A percentile compares a stretch with the other conserved stretches of the same genome.
Conservation (phyloP, 2,888 invertebrate species). For the Leptarthrus brevirostris region DNA sequence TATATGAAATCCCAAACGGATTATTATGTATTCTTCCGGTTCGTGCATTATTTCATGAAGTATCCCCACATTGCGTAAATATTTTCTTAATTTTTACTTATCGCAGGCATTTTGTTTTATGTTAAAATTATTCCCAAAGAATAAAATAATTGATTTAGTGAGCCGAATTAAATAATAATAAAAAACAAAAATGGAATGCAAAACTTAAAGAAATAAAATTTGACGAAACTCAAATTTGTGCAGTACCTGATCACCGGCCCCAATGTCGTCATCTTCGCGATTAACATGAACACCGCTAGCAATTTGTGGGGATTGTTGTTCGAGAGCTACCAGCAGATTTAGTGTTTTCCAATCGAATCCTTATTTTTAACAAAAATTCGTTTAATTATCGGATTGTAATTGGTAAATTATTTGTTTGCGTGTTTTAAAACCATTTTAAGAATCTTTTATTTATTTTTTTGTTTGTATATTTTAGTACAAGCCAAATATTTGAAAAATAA, state of each 20-base stretch:
- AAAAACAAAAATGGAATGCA: constrained; percentile 26
- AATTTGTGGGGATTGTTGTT: constrained; percentile 96
- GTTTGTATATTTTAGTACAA: constrained; percentile 33
- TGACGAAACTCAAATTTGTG: constrained; percentile 53
- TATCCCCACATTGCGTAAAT: no score
- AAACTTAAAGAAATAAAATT: constrained; percentile 31
- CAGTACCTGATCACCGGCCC: constrained; percentile 96
- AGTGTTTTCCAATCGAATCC: constrained; percentile 99
- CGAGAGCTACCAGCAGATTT: constrained; percentile 98
- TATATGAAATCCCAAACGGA: no score
- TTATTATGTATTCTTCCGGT: no score
- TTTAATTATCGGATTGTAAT: constrained; percentile 1
- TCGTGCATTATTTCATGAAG: no score
- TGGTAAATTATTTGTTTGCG: background rate
- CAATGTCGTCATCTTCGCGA: constrained; percentile 89
- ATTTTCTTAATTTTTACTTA: no score
- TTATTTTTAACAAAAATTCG: constrained; percentile 63
- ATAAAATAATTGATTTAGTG: no score
- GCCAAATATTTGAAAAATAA: constrained; percentile 8
- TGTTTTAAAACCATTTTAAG: background rate
- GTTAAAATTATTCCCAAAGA: background rate
- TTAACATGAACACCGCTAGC: constrained; percentile 92
- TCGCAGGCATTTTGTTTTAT: background rate
- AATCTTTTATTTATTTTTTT: background rate
- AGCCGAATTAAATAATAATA: constrained; percentile 1